These are phyloP conservation scores for Hedya salicella DNA, from an alignment of 2,888 invertebrate species.

Conservation along the genomic window DNA sequence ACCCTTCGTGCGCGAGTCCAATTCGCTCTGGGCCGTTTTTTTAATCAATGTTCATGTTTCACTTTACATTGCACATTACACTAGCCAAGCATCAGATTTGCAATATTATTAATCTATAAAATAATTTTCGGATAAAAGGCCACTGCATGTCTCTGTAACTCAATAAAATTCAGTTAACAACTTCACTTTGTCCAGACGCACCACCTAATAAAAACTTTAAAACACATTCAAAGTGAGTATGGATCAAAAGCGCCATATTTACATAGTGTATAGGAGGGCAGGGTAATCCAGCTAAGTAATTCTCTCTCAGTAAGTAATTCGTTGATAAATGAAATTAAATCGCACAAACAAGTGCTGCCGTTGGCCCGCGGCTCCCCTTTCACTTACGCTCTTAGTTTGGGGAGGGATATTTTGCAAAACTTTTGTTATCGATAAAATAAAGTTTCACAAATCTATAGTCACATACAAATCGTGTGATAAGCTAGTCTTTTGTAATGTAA, in stretches of 20 bases:
- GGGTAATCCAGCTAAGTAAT: constrained; percentile 83
- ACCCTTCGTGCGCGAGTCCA: too few relatives aligned
- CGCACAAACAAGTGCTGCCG: constrained; percentile 83
- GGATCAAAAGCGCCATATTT: constrained; percentile 56
- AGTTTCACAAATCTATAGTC: neutral
- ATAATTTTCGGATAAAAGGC: neutral
- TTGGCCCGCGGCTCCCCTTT: constrained; percentile 73
- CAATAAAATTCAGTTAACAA: neutral
- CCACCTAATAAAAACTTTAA: constrained; percentile 9
- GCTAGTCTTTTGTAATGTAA: neutral
- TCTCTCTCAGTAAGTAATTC: constrained; percentile 83
- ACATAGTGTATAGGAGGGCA: constrained; percentile 65
- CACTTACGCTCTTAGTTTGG: constrained; percentile 55
- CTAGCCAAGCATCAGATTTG: neutral
- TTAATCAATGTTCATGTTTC: too few relatives aligned
- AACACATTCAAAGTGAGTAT: constrained; percentile 25
- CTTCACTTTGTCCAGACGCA: constrained; percentile 18
- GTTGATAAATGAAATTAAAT: constrained; percentile 86
- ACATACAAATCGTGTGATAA: neutral
- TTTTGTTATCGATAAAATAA: constrained; percentile 46
- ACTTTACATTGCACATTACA: too few relatives aligned
- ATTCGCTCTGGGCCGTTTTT: too few relatives aligned
- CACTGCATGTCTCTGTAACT: neutral
- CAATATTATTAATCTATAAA: neutral
- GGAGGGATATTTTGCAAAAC: constrained; percentile 56